Evolutionary conservation across 2,888 invertebrate species (phyloP), one percentile per base, ranked within the genome.

Genomic region (Scaptomyza tumidula): DNA sequence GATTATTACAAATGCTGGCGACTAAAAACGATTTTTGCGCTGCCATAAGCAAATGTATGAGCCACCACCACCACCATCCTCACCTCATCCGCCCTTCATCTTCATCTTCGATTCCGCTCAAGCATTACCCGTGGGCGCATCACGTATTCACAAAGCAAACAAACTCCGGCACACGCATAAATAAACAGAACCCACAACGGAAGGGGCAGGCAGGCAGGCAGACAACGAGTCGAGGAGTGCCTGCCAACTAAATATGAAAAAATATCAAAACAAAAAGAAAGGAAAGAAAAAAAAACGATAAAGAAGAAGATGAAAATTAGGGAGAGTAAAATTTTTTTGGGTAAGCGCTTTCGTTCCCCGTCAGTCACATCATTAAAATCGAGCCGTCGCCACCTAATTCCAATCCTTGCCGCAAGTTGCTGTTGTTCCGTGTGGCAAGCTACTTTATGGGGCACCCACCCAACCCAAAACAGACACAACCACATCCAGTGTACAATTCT

Each of bases 81-180:
- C 50, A 10, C 24, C 4, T 7, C 16, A n/a, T n/a, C n/a, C n/a
- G n/a, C n/a, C n/a, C n/a, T n/a, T 10, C 46, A 0, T 6, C 39
- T 19, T n/a, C 41, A n/a, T 39, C 35, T 37, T 52, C 37, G 19
- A 44, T 19, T 24, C 29, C 19, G 56, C 24, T 41, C 60, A 49
- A 52, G 58, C 74, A 56, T 76, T 59, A 71, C 71, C 72, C 66
- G 66, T 66, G 68, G 64, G 68, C 73, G 61, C 80, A 88, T 86
- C 88, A 88, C 86, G 85, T 88, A 86, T 88, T 86, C 88, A 86
- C 75, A 86, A 86, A 81, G 84, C 88, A 88, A 86, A 81, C 86
- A 85, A 87, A 85, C 86, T 77, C 67, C 71, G 71, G 69, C 77
- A 71, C 75, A 77, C 83, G 86, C 88, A 83, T 82, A 87, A 79